These are phyloP conservation scores for Margarornis squamiger DNA, from an alignment of 2,797 vertebrate species.

Conservation along the genomic window DNA sequence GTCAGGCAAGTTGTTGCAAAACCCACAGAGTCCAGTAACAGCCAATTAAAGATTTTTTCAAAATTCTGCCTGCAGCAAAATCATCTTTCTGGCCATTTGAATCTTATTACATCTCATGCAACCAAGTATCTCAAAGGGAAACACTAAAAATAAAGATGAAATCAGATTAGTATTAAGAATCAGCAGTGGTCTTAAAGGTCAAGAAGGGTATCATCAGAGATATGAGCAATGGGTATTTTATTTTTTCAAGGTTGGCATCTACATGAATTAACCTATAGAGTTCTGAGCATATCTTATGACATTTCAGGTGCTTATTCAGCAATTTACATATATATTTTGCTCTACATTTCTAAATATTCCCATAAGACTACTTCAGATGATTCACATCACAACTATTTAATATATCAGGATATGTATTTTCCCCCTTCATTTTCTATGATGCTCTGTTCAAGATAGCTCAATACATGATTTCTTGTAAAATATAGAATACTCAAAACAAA, in stretches of 20 bases:
- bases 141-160: neutral
- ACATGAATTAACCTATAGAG: neutral
- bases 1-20: neutral
- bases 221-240: neutral
- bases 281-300: neutral
- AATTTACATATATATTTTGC: neutral
- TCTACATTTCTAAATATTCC: neutral
- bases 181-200: neutral
- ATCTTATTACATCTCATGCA: neutral
- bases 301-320: neutral
- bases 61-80: neutral
- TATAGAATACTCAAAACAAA: neutral
- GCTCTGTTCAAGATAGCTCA: neutral
- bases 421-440: neutral
- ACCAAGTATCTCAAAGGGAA: neutral
- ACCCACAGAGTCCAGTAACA: neutral
- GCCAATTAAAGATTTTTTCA: neutral
- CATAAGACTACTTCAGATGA: neutral
- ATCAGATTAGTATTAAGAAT: neutral
- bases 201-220: neutral
- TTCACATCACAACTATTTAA: neutral
- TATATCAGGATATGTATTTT: neutral
- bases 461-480: neutral
- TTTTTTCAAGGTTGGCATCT: neutral
- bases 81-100: neutral